phyloP scores from a whole-genome alignment of 2,113 vertebrate genomes.

The Tapirus terrestris region DNA sequence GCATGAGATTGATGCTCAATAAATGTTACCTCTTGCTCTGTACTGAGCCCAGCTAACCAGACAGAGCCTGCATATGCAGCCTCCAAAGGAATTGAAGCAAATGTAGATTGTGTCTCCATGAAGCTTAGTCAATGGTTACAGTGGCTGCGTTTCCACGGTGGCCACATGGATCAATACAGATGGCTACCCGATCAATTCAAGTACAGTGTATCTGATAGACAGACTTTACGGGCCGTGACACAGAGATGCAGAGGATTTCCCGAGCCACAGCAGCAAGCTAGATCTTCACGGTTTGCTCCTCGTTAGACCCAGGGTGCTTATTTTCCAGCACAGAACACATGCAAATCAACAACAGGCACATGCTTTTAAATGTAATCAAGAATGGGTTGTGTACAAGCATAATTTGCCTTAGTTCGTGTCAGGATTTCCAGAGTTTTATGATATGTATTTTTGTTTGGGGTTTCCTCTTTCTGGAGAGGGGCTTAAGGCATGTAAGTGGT shows the following conservation, averaged over 20 bases:
- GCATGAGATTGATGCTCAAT: neutral
- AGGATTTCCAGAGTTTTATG: neutral
- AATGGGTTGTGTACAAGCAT: neutral
- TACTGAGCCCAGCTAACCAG: neutral
- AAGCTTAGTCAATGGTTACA: neutral
- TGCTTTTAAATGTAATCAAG: slow-evolving; percentile 37
- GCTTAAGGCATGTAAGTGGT: neutral
- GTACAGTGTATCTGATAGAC: slow-evolving; percentile 41
- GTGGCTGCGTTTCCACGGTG: slow-evolving; percentile 52
- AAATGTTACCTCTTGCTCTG: neutral
- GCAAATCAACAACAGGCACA: neutral
- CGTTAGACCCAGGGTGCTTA: slow-evolving; percentile 14
- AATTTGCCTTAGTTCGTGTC: neutral
- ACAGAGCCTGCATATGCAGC: neutral
- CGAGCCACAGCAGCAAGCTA: neutral
- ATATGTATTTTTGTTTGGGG: neutral
- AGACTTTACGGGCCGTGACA: neutral
- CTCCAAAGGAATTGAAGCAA: neutral
- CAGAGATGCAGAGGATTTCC: neutral
- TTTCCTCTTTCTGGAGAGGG: neutral
- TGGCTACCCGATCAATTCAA: slow-evolving; percentile 42
- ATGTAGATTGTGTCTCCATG: neutral
- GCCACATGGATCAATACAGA: slow-evolving; percentile 34
- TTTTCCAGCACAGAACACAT: slow-evolving; percentile 35
- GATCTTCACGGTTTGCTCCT: slow-evolving; percentile 39